Conservation (phyloP, 2,797 vertebrate genomes). For the Myotis vivesi region DNA sequence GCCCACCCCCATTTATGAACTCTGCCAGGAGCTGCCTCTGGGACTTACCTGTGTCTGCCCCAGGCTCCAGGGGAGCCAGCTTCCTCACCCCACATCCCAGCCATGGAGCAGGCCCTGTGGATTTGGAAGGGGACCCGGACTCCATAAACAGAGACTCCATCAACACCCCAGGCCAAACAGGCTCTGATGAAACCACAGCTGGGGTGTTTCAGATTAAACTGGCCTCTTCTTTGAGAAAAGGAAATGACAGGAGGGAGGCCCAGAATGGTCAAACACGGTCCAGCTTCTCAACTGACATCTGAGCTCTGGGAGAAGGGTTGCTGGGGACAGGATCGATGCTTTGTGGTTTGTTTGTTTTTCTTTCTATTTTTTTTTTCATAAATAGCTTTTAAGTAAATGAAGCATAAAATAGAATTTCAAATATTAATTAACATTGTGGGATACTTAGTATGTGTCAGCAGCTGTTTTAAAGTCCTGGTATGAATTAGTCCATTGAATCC, state of each 20-base stretch:
- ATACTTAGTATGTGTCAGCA: not conserved
- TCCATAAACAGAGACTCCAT: not conserved
- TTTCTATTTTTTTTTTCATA: not conserved
- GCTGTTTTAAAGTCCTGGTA: not conserved
- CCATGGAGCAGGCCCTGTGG: not conserved
- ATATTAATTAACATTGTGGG: not conserved
- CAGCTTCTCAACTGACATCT: not conserved
- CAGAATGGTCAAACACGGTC: not conserved
- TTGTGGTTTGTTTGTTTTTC: not conserved
- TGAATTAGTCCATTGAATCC: not conserved
- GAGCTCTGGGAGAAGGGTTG: not conserved
- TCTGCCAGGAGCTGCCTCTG: not conserved
- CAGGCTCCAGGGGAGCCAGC: not conserved
- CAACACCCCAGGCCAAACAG: not conserved
- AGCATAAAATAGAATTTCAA: not conserved
- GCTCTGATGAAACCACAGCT: not conserved
- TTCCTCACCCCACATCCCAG: not conserved
- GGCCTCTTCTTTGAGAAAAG: not conserved
- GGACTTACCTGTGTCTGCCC: no score
- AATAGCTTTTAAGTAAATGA: constrained; percentile 14
- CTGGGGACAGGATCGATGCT: not conserved
- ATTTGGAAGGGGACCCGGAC: not conserved
- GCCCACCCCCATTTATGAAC: accelerated
- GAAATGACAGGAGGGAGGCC: not conserved
- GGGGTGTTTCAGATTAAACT: not conserved